These are phyloP conservation scores for Sceliomorpha sp. DNA, from an alignment of 2,888 invertebrate species.

Conservation along the genomic window DNA sequence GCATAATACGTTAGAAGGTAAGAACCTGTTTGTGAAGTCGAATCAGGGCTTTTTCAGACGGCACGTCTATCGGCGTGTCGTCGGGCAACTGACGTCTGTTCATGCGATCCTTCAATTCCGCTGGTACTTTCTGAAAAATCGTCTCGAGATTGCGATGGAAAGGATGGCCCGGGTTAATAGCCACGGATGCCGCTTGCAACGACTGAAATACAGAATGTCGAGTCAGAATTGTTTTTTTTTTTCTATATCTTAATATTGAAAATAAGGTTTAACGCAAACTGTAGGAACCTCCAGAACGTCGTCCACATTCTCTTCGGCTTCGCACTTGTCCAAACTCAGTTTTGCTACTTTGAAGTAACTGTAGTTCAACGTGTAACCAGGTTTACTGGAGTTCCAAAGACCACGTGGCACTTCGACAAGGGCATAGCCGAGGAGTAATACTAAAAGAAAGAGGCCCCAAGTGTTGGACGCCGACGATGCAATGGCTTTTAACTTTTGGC, in stretches of 20 bases:
- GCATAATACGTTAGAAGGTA: too few relatives aligned
- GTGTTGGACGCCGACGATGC: constrained; percentile 99
- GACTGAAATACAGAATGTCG: constrained; percentile 85
- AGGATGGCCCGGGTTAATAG: constrained; percentile 88
- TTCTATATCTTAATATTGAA: not conserved
- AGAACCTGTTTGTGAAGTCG: constrained; percentile 93
- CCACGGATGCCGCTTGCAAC: constrained; percentile 89
- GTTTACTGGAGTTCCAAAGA: constrained; percentile 94
- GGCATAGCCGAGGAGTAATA: constrained; percentile 95
- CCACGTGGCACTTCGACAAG: constrained; percentile 96
- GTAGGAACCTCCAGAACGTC: constrained; percentile 91
- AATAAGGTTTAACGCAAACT: too few relatives aligned
- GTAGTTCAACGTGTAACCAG: constrained; percentile 90
- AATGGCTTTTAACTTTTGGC: constrained; percentile 95
- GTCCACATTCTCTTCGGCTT: constrained; percentile 98
- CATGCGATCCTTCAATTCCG: constrained; percentile 88
- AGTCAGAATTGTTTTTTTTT: too few relatives aligned
- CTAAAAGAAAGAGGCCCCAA: constrained; percentile 97
- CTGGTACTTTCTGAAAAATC: constrained; percentile 92
- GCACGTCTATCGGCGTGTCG: constrained; percentile 84
- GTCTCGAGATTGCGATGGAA: constrained; percentile 91
- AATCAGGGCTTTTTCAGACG: constrained; percentile 92
- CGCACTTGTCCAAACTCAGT: constrained; percentile 95
- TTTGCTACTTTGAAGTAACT: constrained; percentile 97
- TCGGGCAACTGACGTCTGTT: constrained; percentile 84